These are phyloP conservation scores for Spinibarbus caldwelli DNA, from an alignment of 2,797 vertebrate species.

Conservation along the genomic window DNA sequence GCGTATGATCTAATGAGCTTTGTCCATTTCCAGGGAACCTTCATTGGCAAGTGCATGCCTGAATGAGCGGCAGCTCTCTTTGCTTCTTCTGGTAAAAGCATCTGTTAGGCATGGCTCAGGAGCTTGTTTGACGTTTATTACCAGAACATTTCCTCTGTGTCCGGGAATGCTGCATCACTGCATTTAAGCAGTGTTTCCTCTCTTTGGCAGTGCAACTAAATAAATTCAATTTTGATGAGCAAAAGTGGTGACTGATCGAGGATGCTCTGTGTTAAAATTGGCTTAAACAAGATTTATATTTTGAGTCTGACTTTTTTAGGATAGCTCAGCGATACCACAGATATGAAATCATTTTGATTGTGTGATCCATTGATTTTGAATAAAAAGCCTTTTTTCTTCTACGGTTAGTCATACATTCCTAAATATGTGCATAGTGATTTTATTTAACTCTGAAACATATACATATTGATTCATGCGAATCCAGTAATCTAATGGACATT, in stretches of 20 bases:
- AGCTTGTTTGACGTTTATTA: constrained; percentile 80
- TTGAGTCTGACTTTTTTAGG: constrained; percentile 13
- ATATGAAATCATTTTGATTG: constrained; percentile 6
- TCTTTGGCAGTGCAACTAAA: constrained; percentile 81
- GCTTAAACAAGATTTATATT: constrained; percentile 61
- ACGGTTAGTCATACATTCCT: not conserved
- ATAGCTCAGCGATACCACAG: constrained; percentile 14
- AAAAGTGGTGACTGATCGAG: constrained; percentile 73
- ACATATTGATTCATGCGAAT: constrained; percentile 63
- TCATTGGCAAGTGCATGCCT: constrained; percentile 72
- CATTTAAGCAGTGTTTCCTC: constrained; percentile 75
- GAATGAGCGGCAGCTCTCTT: constrained; percentile 73
- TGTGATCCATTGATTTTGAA: not conserved
- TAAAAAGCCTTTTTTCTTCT: not conserved
- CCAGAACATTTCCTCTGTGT: constrained; percentile 77
- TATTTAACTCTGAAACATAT: not conserved
- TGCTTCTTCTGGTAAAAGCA: constrained; percentile 81
- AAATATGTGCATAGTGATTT: not conserved
- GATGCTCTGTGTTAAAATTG: constrained; percentile 68
- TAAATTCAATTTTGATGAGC: constrained; percentile 81
- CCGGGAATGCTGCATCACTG: constrained; percentile 70
- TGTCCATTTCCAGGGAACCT: constrained; percentile 79
- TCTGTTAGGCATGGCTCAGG: constrained; percentile 80
- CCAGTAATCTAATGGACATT: constrained; percentile 45
- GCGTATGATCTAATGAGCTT: constrained; percentile 83